Evolutionary conservation across 2,797 vertebrate species (phyloP).

Genomic region (Australoheros facetus): DNA sequence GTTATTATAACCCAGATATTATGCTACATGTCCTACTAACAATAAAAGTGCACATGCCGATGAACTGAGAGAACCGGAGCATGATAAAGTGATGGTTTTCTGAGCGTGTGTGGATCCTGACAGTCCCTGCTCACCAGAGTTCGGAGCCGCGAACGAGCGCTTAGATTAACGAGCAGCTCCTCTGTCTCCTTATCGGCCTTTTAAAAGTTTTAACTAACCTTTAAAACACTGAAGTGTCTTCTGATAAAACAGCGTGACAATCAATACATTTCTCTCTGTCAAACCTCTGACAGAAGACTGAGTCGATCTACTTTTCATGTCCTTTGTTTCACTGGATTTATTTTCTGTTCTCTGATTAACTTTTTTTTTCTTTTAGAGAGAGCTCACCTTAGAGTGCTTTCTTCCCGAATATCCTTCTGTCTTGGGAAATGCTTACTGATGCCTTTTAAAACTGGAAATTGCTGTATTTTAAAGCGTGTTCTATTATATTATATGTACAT

Average conservation of each 20-base stretch:
- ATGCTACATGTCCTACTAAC: conserved; percentile 72
- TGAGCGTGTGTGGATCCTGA: conserved; percentile 30
- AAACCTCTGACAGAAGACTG: background rate
- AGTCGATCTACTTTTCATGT: background rate
- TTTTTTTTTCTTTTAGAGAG: background rate
- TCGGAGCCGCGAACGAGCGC: conserved; percentile 19
- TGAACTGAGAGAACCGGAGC: conserved; percentile 49
- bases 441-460: conserved; percentile 64
- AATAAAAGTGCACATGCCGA: conserved; percentile 49
- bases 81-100: background rate
- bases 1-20: conserved; percentile 63
- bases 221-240: conserved; percentile 14
- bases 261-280: conserved; percentile 28
- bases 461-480: conserved; percentile 38
- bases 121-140: conserved; percentile 50
- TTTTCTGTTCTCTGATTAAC: background rate
- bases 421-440: conserved; percentile 15
- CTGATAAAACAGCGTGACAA: conserved; percentile 46
- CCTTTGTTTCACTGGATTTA: background rate
- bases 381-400: background rate
- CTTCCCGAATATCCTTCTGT: background rate
- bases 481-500: conserved; percentile 46
- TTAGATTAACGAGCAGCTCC: background rate
- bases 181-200: background rate
- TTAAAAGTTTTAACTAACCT: conserved; percentile 11